Percentiles rank a stretch among this genome's conserved stretches.
These are phyloP conservation scores for Tolmerus cingulatus DNA, from an alignment of 2,888 invertebrate species.

Conservation along the genomic window DNA sequence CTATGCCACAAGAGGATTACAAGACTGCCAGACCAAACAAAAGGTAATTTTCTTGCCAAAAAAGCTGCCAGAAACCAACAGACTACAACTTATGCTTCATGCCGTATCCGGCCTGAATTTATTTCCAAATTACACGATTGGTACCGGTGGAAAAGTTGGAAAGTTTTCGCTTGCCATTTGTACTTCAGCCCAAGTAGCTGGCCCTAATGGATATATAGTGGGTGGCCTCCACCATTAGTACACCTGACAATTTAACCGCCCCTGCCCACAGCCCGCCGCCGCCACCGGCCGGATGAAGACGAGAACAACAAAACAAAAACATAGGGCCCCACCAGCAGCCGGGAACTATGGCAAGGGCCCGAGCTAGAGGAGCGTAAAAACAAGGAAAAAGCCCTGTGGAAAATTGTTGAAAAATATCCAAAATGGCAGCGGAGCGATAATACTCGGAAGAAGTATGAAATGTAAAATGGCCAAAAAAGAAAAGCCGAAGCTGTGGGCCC, in stretches of 20 bases:
- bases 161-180: constrained; percentile 38
- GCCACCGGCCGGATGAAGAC: constrained; percentile 31
- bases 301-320: constrained; percentile 35
- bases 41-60: constrained; percentile 40
- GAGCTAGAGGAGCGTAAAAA: background rate
- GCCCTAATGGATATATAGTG: constrained; percentile 6
- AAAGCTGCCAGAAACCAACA: constrained; percentile 19
- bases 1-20: constrained; percentile 22
- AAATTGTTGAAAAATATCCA: constrained; percentile 43
- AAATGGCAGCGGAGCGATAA: constrained; percentile 43
- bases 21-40: constrained; percentile 20
- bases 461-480: constrained; percentile 23
- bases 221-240: constrained; percentile 13
- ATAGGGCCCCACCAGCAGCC: background rate
- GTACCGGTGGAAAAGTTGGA: constrained; percentile 36
- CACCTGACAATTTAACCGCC: constrained; percentile 26
- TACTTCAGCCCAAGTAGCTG: constrained; percentile 34
- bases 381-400: constrained; percentile 21
- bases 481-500: background rate
- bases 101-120: constrained; percentile 42
- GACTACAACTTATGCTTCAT: constrained; percentile 41
- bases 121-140: constrained; percentile 44
- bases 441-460: constrained; percentile 39
- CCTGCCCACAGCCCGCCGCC: background rate
- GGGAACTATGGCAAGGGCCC: constrained; percentile 13